phyloP scores from a whole-genome alignment of 2,113 vertebrate genomes.

The Gnathonemus longibarbis region DNA sequence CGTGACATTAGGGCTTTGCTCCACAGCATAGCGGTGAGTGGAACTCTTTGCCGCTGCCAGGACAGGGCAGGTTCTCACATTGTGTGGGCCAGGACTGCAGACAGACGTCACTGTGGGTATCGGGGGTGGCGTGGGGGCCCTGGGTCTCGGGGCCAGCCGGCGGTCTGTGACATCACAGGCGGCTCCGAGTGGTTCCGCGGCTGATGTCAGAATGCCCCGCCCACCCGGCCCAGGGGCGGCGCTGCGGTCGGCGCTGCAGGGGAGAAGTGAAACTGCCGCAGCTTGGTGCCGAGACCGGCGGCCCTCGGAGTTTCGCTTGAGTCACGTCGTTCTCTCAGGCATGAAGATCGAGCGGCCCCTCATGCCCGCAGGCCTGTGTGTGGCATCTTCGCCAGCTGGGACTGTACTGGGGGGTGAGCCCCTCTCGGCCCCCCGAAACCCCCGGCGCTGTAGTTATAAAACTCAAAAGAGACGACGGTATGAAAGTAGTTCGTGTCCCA shows the following conservation, averaged over 20 bases:
- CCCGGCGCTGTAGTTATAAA: not conserved
- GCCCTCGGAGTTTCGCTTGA: slow-evolving; percentile 21
- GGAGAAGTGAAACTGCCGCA: slow-evolving; percentile 56
- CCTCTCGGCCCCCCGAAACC: not conserved
- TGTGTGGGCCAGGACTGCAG: not conserved
- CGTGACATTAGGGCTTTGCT: slow-evolving; percentile 42
- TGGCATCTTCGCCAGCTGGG: not conserved
- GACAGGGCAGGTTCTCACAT: not conserved
- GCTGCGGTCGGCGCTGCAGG: slow-evolving; percentile 35
- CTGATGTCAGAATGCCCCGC: slow-evolving; percentile 41
- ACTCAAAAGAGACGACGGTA: not conserved
- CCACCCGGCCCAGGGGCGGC: slow-evolving; percentile 27
- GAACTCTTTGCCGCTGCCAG: not conserved
- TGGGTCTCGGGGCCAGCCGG: slow-evolving; percentile 29
- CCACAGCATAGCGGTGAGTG: not conserved
- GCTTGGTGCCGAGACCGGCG: slow-evolving; percentile 30
- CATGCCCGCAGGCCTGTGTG: not conserved
- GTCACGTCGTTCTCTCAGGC: not conserved
- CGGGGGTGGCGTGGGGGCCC: slow-evolving; percentile 23
- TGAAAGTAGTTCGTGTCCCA: not conserved
- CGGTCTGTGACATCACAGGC: slow-evolving; percentile 45
- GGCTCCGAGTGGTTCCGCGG: slow-evolving; percentile 48
- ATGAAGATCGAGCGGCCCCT: not conserved
- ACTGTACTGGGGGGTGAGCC: not conserved
- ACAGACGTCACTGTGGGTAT: slow-evolving; percentile 36